Conservation (phyloP, 2,797 vertebrate species). For the Ambastaia sidthimunki region DNA sequence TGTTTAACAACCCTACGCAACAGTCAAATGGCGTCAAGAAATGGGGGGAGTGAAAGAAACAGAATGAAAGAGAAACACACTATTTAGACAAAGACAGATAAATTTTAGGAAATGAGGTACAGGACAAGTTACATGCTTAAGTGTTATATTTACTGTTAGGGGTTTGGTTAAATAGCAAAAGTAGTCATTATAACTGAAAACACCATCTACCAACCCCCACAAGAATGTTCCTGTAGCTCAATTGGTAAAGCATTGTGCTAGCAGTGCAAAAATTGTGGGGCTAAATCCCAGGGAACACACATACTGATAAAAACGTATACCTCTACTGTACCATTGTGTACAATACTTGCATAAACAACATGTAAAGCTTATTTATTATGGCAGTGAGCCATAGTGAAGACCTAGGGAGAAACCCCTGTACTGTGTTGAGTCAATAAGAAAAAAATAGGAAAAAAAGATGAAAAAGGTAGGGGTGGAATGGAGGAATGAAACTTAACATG, state of each 20-base stretch:
- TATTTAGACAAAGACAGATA: background rate
- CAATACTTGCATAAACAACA: background rate
- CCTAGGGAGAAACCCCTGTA: background rate
- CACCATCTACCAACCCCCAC: background rate
- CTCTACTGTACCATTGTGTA: too few species aligned
- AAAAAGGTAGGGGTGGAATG: background rate
- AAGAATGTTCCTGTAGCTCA: background rate
- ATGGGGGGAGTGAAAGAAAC: background rate
- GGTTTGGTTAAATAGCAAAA: background rate
- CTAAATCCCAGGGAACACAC: too few species aligned
- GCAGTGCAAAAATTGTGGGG: too few species aligned
- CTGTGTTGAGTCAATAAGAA: slow-evolving; percentile 17
- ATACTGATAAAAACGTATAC: too few species aligned
- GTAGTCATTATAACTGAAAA: background rate
- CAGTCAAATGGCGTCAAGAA: slow-evolving; percentile 29
- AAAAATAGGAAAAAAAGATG: background rate
- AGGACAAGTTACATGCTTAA: too few species aligned
- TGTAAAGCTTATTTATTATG: background rate
- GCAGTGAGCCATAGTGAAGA: background rate
- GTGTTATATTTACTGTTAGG: too few species aligned
- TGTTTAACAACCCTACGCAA: background rate
- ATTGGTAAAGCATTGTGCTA: too few species aligned
- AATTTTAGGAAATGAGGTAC: background rate
- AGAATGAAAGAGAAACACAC: slow-evolving; percentile 15
- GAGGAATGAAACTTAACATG: background rate